phyloP scores from a whole-genome alignment of 2,797 vertebrate species.

The Lepilemur septentrionalis region DNA sequence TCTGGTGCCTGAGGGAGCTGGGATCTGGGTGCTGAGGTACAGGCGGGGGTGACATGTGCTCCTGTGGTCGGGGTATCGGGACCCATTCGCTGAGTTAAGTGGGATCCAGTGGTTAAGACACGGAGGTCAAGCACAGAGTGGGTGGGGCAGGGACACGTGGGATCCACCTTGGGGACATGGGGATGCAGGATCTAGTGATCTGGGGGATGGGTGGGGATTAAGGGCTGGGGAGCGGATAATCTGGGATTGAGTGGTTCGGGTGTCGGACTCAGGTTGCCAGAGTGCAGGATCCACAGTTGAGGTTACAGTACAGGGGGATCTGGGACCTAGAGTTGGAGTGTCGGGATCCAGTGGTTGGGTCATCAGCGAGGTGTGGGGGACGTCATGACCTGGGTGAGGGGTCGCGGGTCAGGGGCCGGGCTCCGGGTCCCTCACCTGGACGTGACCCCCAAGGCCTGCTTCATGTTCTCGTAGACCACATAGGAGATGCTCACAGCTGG shows the following conservation, averaged over 20 bases:
- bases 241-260: neutral
- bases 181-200: neutral
- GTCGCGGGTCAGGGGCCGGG: neutral
- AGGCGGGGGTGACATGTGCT: neutral
- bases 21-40: neutral
- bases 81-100: neutral
- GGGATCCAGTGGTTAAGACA: constrained; percentile 20
- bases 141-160: neutral
- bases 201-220: neutral
- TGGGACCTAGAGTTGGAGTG: neutral
- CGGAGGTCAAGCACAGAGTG: neutral
- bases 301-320: too few relatives aligned
- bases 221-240: neutral
- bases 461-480: constrained; percentile 86
- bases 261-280: neutral
- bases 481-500: constrained; percentile 87
- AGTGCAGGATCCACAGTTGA: neutral
- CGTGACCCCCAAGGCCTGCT: constrained; percentile 82
- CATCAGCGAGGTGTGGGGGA: neutral
- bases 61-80: neutral
- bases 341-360: neutral
- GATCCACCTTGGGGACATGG: neutral
- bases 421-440: constrained; percentile 80
- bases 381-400: neutral
- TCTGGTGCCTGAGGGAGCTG: neutral